Evolutionary conservation across 1,140 invertebrate species (phyloP).

Genomic region (Apis dorsata): DNA sequence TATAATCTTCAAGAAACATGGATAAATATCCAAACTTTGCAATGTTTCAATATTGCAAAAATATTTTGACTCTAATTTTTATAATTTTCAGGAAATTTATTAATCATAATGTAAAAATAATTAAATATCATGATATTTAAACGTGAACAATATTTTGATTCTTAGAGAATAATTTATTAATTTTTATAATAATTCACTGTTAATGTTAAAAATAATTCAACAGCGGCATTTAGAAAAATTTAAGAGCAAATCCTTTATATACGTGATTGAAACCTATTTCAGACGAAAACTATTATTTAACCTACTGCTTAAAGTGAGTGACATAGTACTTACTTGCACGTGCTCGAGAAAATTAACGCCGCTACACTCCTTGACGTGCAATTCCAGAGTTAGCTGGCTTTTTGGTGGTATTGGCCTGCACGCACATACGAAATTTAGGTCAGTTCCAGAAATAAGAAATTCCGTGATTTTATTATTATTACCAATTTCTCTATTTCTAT

Average conservation of each 20-base stretch:
- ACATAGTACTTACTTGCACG: conserved; percentile 84
- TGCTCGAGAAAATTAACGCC: conserved; percentile 96
- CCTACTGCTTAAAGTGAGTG: conserved; percentile 20
- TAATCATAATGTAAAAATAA: too few species aligned
- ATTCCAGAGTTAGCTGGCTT: conserved; percentile 85
- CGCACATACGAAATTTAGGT: conserved; percentile 41
- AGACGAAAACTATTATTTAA: conserved; percentile 44
- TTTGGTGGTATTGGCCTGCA: conserved; percentile 87
- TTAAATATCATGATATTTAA: too few species aligned
- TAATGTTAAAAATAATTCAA: too few species aligned
- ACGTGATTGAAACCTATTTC: background rate
- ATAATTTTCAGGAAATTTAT: too few species aligned
- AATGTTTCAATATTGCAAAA: too few species aligned
- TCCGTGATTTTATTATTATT: conserved; percentile 13
- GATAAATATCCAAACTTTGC: too few species aligned
- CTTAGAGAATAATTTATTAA: too few species aligned
- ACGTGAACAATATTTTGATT: too few species aligned
- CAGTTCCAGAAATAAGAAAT: background rate
- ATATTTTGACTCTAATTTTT: too few species aligned
- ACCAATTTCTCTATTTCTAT: background rate
- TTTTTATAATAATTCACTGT: too few species aligned
- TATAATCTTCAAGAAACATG: too few species aligned
- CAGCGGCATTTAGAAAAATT: background rate
- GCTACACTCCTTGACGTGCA: conserved; percentile 88
- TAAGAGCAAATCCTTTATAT: background rate